phyloP scores from a whole-genome alignment of 2,888 invertebrate genomes.

The Thera obeliscata region DNA sequence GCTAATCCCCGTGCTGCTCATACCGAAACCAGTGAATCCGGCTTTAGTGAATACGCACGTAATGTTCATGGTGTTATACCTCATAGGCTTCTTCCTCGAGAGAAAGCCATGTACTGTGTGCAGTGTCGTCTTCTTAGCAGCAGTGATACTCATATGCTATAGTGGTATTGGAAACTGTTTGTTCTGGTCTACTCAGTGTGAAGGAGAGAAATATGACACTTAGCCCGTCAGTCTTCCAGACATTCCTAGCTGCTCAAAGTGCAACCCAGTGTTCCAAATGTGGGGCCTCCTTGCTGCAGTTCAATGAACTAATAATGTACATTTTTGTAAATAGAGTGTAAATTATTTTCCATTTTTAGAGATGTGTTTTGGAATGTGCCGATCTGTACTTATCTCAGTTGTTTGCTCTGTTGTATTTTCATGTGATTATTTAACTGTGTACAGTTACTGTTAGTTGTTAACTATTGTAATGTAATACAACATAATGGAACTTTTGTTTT shows the following conservation, averaged over 20 bases:
- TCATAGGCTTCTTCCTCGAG: constrained; percentile 98
- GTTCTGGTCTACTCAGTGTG: constrained; percentile 94
- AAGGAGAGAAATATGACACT: constrained; percentile 85
- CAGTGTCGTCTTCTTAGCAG: constrained; percentile 96
- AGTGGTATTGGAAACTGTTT: constrained; percentile 98
- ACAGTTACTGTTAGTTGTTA: constrained; percentile 36
- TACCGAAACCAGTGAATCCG: constrained; percentile 99
- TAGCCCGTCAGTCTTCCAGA: constrained; percentile 59
- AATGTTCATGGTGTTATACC: constrained; percentile 98
- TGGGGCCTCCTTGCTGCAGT: constrained; percentile 27
- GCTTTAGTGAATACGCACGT: constrained; percentile 97
- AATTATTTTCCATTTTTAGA: constrained; percentile 45
- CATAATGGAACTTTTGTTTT: constrained; percentile 44
- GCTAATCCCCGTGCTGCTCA: constrained; percentile 97
- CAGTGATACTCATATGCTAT: constrained; percentile 97
- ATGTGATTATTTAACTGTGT: constrained; percentile 62
- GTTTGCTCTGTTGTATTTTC: constrained; percentile 63
- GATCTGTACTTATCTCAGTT: constrained; percentile 72
- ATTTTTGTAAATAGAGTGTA: constrained; percentile 71
- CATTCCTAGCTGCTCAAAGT: constrained; percentile 66
- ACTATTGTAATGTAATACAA: constrained; percentile 59
- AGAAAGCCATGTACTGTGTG: constrained; percentile 98
- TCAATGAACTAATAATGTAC: constrained; percentile 53
- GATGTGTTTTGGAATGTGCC: constrained; percentile 49
- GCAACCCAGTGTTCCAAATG: constrained; percentile 59